phyloP scores from a whole-genome alignment of 2,888 invertebrate genomes.

The Anticlea derivata region DNA sequence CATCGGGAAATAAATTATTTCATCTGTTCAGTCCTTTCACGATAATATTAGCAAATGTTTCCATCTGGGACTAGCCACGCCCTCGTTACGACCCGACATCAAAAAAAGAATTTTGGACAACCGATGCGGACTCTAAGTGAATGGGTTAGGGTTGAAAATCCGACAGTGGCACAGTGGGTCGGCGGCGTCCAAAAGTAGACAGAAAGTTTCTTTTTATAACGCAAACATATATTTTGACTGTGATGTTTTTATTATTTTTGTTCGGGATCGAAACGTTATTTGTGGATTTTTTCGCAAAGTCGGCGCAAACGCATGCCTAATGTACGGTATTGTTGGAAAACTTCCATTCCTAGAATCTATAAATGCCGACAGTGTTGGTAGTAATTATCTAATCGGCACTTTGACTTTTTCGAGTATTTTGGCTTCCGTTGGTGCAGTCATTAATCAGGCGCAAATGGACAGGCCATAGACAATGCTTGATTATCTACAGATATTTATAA shows the following conservation, averaged over 20 bases:
- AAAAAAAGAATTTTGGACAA: slow-evolving; percentile 33
- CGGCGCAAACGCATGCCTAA: slow-evolving; percentile 63
- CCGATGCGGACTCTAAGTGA: not conserved
- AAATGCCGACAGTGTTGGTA: slow-evolving; percentile 62
- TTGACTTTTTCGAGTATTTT: slow-evolving; percentile 73
- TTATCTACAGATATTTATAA: slow-evolving; percentile 33
- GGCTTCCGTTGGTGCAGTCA: slow-evolving; percentile 75
- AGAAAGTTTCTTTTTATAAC: slow-evolving; percentile 68
- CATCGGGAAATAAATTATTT: slow-evolving; percentile 83
- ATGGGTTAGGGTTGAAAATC: slow-evolving; percentile 38
- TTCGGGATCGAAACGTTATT: slow-evolving; percentile 64
- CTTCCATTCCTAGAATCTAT: slow-evolving; percentile 57
- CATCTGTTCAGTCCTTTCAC: slow-evolving; percentile 82
- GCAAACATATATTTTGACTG: slow-evolving; percentile 83
- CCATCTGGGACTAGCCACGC: slow-evolving; percentile 81
- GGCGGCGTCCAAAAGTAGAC: slow-evolving; percentile 75
- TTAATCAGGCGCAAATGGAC: slow-evolving; percentile 68
- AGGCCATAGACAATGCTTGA: slow-evolving; percentile 35
- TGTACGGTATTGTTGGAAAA: slow-evolving; percentile 47
- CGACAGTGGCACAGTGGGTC: slow-evolving; percentile 48
- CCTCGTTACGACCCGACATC: slow-evolving; percentile 61
- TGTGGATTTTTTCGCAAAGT: slow-evolving; percentile 68
- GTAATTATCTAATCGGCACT: slow-evolving; percentile 76
- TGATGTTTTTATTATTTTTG: slow-evolving; percentile 84
- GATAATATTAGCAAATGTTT: slow-evolving; percentile 84